A percentile compares a stretch with the other conserved stretches of the same genome.
phyloP scores from a whole-genome alignment of 2,888 invertebrate species.

The Stegophylla sp. region DNA sequence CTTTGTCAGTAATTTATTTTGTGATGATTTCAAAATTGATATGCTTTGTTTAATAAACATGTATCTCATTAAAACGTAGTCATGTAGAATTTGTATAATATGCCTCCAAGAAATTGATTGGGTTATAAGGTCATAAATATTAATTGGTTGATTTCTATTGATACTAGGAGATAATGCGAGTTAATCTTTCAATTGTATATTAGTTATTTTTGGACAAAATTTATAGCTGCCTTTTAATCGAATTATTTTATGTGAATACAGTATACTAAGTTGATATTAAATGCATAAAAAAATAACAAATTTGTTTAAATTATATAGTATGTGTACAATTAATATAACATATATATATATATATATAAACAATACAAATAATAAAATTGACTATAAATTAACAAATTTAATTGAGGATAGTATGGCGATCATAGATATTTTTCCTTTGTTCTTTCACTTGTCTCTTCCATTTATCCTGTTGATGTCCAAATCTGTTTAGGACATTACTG shows the following conservation, averaged over 20 bases:
- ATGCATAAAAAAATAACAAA: neutral
- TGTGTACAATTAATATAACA: neutral
- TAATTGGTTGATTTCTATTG: no score
- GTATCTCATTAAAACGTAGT: no score
- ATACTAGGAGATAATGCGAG: no score
- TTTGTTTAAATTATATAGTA: neutral
- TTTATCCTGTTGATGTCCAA: conserved; percentile 94
- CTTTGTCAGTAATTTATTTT: neutral
- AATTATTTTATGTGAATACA: no score
- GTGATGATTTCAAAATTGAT: neutral
- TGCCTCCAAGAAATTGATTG: no score
- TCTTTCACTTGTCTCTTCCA: conserved; percentile 97
- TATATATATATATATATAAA: neutral
- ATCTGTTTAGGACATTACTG: conserved; percentile 85
- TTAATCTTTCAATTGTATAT: no score
- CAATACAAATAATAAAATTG: neutral
- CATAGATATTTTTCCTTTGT: conserved; percentile 94
- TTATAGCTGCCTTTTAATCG: no score
- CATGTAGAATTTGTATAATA: no score
- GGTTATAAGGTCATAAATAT: no score
- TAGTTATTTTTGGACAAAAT: no score
- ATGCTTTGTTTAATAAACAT: no score
- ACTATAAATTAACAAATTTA: conserved; percentile 65
- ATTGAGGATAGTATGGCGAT: conserved; percentile 97
- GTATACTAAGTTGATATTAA: neutral